Conservation (phyloP, 2,797 vertebrate genomes). For the Chiroxiphia lanceolata region DNA sequence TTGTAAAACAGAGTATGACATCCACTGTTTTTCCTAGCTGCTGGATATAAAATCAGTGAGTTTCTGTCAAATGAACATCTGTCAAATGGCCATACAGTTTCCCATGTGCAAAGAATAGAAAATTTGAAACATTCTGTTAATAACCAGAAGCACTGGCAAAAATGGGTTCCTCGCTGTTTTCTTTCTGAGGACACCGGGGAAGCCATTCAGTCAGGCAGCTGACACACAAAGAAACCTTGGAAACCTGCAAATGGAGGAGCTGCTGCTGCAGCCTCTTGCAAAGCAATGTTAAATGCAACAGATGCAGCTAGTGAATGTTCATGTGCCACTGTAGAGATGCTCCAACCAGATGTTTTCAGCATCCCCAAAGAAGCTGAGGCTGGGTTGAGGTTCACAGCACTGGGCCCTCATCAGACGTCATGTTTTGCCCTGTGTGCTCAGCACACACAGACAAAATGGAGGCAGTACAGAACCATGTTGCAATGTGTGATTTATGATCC, state of each 20-base stretch:
- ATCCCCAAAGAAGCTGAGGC: rapidly evolving
- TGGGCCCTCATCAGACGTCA: rapidly evolving
- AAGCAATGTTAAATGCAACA: neutral
- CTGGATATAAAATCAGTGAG: slow-evolving; percentile 47
- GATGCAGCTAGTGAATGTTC: neutral
- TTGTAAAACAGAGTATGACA: slow-evolving; percentile 44
- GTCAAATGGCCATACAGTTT: slow-evolving; percentile 57
- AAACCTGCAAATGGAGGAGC: neutral
- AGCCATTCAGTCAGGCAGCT: neutral
- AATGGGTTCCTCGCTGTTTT: slow-evolving; percentile 28
- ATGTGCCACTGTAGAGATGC: neutral
- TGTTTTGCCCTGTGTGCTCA: neutral
- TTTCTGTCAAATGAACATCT: slow-evolving; percentile 48
- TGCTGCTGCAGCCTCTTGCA: neutral
- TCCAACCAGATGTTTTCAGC: neutral
- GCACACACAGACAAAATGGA: neutral
- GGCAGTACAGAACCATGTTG: rapidly evolving
- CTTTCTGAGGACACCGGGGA: slow-evolving; percentile 37
- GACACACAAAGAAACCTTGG: slow-evolving; percentile 49
- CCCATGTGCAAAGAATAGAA: slow-evolving; percentile 64
- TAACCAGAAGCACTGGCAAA: slow-evolving; percentile 33
- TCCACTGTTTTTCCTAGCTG: slow-evolving; percentile 59
- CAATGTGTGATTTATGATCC: neutral
- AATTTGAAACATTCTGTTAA: slow-evolving; percentile 63
- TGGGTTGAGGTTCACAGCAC: neutral